Conservation (phyloP, 2,888 invertebrate genomes). For the Folsomia candida region DNA sequence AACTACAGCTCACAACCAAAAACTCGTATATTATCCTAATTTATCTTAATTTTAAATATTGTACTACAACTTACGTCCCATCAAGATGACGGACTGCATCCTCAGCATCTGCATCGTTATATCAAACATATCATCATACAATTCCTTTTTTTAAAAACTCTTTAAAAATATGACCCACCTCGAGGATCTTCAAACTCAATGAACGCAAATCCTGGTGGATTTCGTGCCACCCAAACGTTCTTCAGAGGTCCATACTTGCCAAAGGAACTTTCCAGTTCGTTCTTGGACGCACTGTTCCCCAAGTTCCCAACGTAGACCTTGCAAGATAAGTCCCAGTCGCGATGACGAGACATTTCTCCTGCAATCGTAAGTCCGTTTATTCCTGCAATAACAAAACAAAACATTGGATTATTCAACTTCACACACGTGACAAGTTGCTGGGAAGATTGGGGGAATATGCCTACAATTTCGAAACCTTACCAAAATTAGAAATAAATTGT, state of each 20-base stretch:
- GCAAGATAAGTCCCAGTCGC: conserved; percentile 81
- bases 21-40: no score
- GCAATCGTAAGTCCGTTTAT: neutral
- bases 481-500: no score
- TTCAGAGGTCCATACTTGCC: conserved; percentile 82
- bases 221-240: conserved; percentile 91
- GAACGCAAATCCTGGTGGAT: conserved; percentile 89
- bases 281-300: conserved; percentile 84
- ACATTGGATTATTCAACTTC: no score
- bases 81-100: conserved; percentile 79
- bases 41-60: neutral
- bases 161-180: conserved; percentile 9
- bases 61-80: conserved; percentile 66
- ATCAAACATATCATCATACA: no score
- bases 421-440: no score
- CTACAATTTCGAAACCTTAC: no score
- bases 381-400: neutral
- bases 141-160: no score
- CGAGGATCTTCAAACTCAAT: conserved; percentile 84
- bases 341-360: conserved; percentile 61
- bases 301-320: conserved; percentile 92
- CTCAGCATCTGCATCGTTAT: conserved; percentile 67
- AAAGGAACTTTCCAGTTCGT: conserved; percentile 83
- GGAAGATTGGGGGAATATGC: no score
- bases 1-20: neutral